Conservation (phyloP, 1,140 invertebrate species). For the Calosoma granatense region DNA sequence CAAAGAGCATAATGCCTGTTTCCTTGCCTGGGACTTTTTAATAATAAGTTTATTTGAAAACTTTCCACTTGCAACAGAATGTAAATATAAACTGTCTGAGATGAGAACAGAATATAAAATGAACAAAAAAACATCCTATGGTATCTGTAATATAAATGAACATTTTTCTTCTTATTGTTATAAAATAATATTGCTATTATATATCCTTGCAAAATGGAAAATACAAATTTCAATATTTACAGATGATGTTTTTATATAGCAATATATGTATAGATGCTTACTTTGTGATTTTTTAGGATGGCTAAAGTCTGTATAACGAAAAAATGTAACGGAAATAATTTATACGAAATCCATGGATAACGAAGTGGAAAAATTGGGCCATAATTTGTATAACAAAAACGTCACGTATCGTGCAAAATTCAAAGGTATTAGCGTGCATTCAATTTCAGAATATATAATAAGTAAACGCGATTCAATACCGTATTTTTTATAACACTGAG, state of each 20-base stretch:
- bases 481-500: background rate
- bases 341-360: background rate
- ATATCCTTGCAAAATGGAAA: too few species aligned
- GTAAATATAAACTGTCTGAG: background rate
- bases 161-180: too few species aligned
- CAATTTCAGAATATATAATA: background rate
- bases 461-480: background rate
- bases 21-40: background rate
- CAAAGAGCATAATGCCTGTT: background rate
- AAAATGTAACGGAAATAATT: background rate
- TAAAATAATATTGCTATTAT: too few species aligned
- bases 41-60: constrained; percentile 9
- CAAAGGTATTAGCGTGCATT: background rate
- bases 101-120: too few species aligned
- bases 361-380: background rate
- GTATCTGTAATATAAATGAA: too few species aligned
- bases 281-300: too few species aligned
- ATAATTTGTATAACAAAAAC: background rate
- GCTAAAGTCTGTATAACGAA: too few species aligned
- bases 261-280: too few species aligned
- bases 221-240: too few species aligned
- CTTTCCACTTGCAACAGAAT: background rate
- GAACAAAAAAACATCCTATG: too few species aligned
- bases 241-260: too few species aligned
- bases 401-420: background rate